Percentiles rank a stretch among this genome's conserved stretches.
Evolutionary conservation across 2,113 vertebrate species (phyloP).

Genomic region (Carettochelys insculpta): DNA sequence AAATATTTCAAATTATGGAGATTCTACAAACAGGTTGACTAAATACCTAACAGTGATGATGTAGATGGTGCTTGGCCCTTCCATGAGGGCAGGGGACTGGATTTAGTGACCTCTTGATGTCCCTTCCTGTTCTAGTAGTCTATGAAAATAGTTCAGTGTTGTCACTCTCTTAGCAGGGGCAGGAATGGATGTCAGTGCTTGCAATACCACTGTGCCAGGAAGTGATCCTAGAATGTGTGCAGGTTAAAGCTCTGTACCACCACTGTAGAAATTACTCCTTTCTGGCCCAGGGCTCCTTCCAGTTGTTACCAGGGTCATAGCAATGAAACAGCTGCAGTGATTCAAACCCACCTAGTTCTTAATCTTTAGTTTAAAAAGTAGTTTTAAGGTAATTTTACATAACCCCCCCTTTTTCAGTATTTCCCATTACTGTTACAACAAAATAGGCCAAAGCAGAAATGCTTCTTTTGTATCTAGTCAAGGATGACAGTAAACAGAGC

Average conservation of each 20-base stretch:
- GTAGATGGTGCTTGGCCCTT: no score
- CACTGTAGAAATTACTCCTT: neutral
- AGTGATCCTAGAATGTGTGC: neutral
- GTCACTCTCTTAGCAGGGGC: neutral
- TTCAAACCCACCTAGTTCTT: neutral
- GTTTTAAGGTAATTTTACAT: neutral
- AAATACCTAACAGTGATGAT: no score
- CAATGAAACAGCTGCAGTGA: neutral
- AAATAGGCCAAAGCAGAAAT: neutral
- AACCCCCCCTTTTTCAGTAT: accelerated
- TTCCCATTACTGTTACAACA: accelerated
- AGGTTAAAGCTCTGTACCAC: neutral
- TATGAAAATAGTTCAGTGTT: no score
- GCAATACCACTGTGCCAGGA: no score
- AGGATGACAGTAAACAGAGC: neutral
- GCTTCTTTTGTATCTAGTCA: neutral
- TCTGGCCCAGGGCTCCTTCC: neutral
- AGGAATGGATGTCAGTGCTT: neutral
- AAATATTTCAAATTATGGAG: no score
- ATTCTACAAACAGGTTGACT: no score
- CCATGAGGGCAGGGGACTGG: no score
- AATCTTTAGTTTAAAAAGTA: neutral
- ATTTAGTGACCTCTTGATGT: no score
- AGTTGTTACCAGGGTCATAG: neutral
- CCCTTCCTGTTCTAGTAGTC: no score